Evolutionary conservation across 2,113 vertebrate species (phyloP), one percentile per base, ranked within the genome.

Genomic region (Microcebus murinus): DNA sequence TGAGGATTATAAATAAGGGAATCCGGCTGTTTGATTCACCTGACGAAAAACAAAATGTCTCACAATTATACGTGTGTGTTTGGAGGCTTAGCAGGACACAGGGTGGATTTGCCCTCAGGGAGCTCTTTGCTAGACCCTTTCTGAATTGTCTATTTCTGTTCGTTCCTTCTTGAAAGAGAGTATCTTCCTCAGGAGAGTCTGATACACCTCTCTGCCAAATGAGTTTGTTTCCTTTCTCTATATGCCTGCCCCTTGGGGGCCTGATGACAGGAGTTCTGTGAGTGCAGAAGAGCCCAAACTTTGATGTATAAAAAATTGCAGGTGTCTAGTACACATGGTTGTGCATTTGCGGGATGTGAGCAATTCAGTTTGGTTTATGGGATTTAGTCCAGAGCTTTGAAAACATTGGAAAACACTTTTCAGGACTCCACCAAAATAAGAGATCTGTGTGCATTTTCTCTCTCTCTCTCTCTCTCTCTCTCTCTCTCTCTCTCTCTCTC

Each of bases 311-410:
- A 94, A 95, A 90, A 57, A 61, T 11, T 42, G 36, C 84, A 91
- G 90, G 77, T 97, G 71, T 91, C 7, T 1, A 25, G 15, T 59
- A 48, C 81, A 93, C 48, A 14, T 4, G 42, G 11, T 42, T 59
- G 55, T 79, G 27, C 59, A 1, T 68, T 91, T 80, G 31, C 73
- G 71, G 45, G 83, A 82, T 50, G 42, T 70, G 42, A 88, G 21
- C 73, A 59, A 1, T 86, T 68, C 87, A 68, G 36, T 73, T 79
- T 71, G 25, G 18, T 52, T 93, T 95, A 67, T 92, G 63, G 39
- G 13, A 87, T 92, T 94, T 36, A 90, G 87, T 90, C 48, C 29
- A 95, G 95, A 74, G 29, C 83, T 95, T 89, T 91, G 94, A 93
- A 95, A 93, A 81, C 14, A 73, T 85, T 73, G 55, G 52, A 89